phyloP scores from a whole-genome alignment of 92 coral and sea anemone species.

The Zoanthus sociatus region DNA sequence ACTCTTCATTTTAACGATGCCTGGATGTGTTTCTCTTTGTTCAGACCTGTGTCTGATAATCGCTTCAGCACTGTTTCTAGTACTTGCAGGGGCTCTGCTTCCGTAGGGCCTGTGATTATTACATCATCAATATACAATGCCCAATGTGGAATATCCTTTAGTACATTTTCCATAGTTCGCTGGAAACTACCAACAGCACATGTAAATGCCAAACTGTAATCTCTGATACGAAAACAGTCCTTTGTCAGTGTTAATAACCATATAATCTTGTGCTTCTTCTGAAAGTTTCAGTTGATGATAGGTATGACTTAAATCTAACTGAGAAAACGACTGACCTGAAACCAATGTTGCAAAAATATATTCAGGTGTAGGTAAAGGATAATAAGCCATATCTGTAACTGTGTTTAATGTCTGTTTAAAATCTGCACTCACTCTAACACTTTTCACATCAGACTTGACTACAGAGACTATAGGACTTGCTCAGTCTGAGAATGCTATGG shows the following conservation, averaged over 20 bases:
- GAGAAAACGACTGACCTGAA: neutral
- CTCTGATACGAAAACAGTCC: slow-evolving; percentile 15
- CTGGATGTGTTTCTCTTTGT: too few species aligned
- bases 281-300: neutral
- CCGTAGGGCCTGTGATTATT: slow-evolving; percentile 13
- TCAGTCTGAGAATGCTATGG: neutral
- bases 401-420: slow-evolving; percentile 2
- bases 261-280: neutral
- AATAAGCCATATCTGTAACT: neutral
- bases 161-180: slow-evolving; percentile 36
- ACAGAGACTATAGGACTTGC: neutral
- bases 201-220: neutral
- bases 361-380: neutral
- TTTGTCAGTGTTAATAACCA: neutral
- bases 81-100: slow-evolving; percentile 8
- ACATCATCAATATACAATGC: slow-evolving; percentile 7
- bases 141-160: slow-evolving; percentile 18
- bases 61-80: neutral
- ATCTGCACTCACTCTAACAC: neutral
- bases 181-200: slow-evolving; percentile 21
- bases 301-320: neutral
- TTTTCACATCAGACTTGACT: neutral
- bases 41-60: too few species aligned
- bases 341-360: neutral
- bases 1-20: too few species aligned